Percentiles rank a stretch among this genome's conserved stretches.
Conservation (phyloP, 2,888 invertebrate genomes). For the Sarcophaga subvicina region DNA sequence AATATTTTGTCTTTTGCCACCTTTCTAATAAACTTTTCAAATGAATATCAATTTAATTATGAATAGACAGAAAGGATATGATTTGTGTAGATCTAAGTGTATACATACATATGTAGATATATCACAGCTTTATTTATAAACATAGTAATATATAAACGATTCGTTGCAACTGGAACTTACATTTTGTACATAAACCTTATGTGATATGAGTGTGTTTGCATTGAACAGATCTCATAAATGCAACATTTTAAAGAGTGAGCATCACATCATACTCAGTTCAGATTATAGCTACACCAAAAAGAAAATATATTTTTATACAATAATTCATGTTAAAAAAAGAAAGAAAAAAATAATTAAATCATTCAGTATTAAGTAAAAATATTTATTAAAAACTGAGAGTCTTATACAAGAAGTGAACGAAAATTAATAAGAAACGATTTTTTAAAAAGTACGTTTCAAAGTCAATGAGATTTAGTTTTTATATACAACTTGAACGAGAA, state of each 20-base stretch:
- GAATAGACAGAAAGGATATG: too few species aligned
- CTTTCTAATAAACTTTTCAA: too few species aligned
- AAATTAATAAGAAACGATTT: slow-evolving; percentile 18
- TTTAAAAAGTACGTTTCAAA: slow-evolving; percentile 55
- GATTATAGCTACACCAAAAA: neutral
- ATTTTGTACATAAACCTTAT: too few species aligned
- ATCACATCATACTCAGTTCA: neutral
- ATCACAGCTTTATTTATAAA: too few species aligned
- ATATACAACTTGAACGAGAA: slow-evolving; percentile 48
- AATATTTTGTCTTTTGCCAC: too few species aligned
- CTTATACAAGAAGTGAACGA: neutral
- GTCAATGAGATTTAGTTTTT: slow-evolving; percentile 54
- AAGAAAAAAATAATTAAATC: neutral
- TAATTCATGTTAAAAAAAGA: neutral
- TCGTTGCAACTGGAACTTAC: too few species aligned
- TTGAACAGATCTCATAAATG: neutral
- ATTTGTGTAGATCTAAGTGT: too few species aligned
- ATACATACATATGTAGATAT: too few species aligned
- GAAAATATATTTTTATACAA: neutral
- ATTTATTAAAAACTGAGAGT: neutral
- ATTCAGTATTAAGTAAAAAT: neutral
- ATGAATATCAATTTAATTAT: too few species aligned
- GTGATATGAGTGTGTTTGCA: neutral
- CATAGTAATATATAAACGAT: too few species aligned
- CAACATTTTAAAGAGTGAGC: slow-evolving; percentile 17